Base-by-base conservation (phyloP, 2,113 vertebrate genomes). In the Tenrec ecaudatus region DNA sequence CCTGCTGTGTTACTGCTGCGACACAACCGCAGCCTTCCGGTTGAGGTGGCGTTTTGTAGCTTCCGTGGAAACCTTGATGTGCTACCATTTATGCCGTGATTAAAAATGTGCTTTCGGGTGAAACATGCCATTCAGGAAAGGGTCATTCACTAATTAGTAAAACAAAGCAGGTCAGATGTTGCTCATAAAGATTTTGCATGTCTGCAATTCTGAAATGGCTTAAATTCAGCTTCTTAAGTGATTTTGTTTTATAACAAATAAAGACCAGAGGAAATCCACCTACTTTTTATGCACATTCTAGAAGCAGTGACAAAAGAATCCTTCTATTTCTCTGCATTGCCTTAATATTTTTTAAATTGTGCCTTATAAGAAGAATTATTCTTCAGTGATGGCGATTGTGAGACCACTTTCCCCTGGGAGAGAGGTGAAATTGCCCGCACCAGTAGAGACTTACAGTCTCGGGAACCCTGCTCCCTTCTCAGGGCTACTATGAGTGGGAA, bases 121-220 rank as follows among this genome's bases (percentile, higher is more conserved):
- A 92, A 89, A 95, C 93, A 77, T 7, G 80, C 86, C 83, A 76
- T 83, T 91, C 83, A 86, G 85, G 80, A 84, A 58, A 96, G 80
- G 91, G 92, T 71, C 92, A 73, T 96, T 81, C 89, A 89, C 73
- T 96, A 90, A 96, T 96, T 92, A 96, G 95, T 58, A 82, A 93
- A 92, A 96, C 94, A 95, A 96, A 94, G 90, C 92, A 94, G 94
- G 94, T 95, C 95, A 95, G 94, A 87, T 62, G 77, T 64, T 94
- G 31, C 92, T 93, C 96, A 84, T 95, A 81, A 95, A 94, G 90
- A 96, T 94, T 96, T 93, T 90, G 93, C 81, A 43, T 19, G 31
- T 89, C 87, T 93, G 87, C 95, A 93, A 62, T 95, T 88, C 81
- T 80, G 40, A 94, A 95, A 95, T 90, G 82, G 69, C 91, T 95